phyloP scores from a whole-genome alignment of 2,888 invertebrate genomes.

The Hirtodrosophila cameraria region DNA sequence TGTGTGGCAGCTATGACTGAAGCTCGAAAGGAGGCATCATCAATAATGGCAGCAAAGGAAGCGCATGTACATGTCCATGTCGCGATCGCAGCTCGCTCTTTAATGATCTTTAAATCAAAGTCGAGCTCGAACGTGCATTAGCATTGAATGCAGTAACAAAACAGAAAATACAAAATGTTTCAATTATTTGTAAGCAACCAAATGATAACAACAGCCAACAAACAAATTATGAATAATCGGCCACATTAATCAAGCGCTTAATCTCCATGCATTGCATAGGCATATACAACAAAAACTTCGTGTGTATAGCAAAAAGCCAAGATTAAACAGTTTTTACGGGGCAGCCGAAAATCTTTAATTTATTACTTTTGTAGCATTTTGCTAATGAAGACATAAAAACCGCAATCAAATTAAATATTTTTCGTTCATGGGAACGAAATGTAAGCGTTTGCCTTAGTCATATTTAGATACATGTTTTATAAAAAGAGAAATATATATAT shows the following conservation, averaged over 20 bases:
- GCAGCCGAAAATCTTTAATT: constrained; percentile 66
- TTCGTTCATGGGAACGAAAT: constrained; percentile 75
- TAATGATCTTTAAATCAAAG: constrained; percentile 77
- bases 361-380: constrained; percentile 72
- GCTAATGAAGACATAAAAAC: constrained; percentile 81
- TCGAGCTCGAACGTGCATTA: constrained; percentile 56
- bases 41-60: constrained; percentile 73
- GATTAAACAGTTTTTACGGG: constrained; percentile 10
- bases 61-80: constrained; percentile 76
- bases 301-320: no score
- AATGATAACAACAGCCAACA: constrained; percentile 10
- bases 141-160: constrained; percentile 52
- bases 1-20: not conserved
- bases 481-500: constrained; percentile 1
- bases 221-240: constrained; percentile 74
- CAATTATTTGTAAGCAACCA: constrained; percentile 62
- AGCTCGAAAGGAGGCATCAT: constrained; percentile 40
- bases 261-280: constrained; percentile 54
- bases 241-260: constrained; percentile 75
- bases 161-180: constrained; percentile 56
- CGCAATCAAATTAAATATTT: constrained; percentile 77
- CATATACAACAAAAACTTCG: no score
- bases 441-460: constrained; percentile 70
- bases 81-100: constrained; percentile 55
- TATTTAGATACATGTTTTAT: not conserved